Conservation (phyloP, 2,888 invertebrate species). For the Cephus runcator region DNA sequence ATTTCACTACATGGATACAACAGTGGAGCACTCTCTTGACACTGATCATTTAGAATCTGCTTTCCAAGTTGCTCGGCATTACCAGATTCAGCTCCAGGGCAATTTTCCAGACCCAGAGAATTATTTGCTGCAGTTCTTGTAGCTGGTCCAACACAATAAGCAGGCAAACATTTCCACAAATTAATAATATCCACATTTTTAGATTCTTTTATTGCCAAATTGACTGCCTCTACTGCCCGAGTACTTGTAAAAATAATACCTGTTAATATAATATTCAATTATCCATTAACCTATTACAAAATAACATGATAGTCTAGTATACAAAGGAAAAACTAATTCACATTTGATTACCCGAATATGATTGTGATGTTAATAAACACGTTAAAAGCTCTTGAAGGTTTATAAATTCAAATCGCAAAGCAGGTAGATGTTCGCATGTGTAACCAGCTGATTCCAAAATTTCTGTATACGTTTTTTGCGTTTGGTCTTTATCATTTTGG, state of each 20-base stretch:
- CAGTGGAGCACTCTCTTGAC: slow-evolving; percentile 35
- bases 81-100: slow-evolving; percentile 50
- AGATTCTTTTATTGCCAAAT: slow-evolving; percentile 28
- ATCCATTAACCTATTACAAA: slow-evolving; percentile 4
- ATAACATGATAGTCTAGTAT: neutral
- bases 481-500: slow-evolving; percentile 41
- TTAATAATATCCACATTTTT: slow-evolving; percentile 27
- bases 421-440: slow-evolving; percentile 45
- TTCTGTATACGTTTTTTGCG: slow-evolving; percentile 43
- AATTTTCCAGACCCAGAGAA: slow-evolving; percentile 41
- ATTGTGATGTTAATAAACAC: slow-evolving; percentile 37
- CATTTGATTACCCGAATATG: slow-evolving; percentile 49
- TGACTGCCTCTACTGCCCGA: slow-evolving; percentile 53
- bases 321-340: neutral
- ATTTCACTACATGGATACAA: slow-evolving; percentile 60
- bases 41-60: slow-evolving; percentile 35
- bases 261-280: slow-evolving; percentile 19
- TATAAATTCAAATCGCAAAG: slow-evolving; percentile 51
- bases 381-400: slow-evolving; percentile 43
- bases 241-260: slow-evolving; percentile 60
- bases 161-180: slow-evolving; percentile 46
- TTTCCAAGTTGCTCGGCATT: slow-evolving; percentile 54
- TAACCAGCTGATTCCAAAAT: slow-evolving; percentile 49
- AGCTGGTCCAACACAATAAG: slow-evolving; percentile 56
- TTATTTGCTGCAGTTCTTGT: slow-evolving; percentile 48